A percentile compares a stretch with the other conserved stretches of the same genome.
Evolutionary conservation across 2,113 vertebrate species (phyloP).

Genomic region (Orycteropus afer): DNA sequence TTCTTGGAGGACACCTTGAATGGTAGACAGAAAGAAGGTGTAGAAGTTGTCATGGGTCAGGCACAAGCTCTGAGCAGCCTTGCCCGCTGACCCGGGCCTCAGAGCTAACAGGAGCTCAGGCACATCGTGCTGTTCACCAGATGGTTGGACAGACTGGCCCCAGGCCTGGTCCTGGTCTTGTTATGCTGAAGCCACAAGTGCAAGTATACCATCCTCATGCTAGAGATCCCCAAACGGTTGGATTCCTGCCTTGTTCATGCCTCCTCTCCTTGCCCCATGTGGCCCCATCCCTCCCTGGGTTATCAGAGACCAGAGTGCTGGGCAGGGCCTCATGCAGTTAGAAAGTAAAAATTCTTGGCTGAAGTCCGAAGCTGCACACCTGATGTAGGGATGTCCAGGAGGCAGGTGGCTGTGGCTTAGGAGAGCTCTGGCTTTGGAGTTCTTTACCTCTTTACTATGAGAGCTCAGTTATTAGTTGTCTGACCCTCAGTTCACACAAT

Average conservation of each 20-base stretch:
- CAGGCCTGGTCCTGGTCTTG: background rate
- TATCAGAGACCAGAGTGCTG: background rate
- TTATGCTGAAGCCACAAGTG: background rate
- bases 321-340: background rate
- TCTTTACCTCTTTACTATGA: background rate
- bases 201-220: background rate
- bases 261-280: background rate
- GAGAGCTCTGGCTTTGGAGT: background rate
- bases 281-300: background rate
- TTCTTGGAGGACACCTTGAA: background rate
- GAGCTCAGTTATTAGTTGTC: background rate
- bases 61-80: background rate
- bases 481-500: background rate
- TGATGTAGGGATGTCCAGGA: background rate
- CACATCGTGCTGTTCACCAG: background rate
- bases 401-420: background rate
- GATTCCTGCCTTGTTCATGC: background rate
- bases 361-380: background rate
- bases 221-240: background rate
- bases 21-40: background rate
- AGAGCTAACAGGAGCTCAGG: background rate
- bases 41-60: background rate
- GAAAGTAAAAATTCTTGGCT: conserved; percentile 29
- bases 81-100: background rate
- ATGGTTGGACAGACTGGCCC: background rate